A percentile compares a stretch with the other conserved stretches of the same genome.
Evolutionary conservation across 2,113 vertebrate species (phyloP).

Genomic region (Candoia aspera): DNA sequence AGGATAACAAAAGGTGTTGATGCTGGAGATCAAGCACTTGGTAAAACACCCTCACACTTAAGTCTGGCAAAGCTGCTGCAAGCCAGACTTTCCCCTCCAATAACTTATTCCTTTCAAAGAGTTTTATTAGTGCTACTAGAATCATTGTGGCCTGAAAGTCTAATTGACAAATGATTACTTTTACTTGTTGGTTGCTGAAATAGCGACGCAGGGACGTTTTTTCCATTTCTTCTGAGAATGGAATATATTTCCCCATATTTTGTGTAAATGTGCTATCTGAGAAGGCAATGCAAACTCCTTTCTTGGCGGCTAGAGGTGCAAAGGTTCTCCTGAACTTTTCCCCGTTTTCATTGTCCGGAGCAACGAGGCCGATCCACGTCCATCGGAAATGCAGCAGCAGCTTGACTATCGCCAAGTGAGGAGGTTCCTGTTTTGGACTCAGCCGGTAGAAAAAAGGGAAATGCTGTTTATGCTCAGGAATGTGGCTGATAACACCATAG

Average conservation of each 20-base stretch:
- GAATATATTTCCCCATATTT: neutral
- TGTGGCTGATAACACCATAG: neutral
- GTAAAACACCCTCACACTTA: neutral
- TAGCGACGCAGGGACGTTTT: fast-evolving
- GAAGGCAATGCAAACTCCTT: neutral
- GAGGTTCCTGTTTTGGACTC: neutral
- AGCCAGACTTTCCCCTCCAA: neutral
- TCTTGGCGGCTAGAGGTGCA: neutral
- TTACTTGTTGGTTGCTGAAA: neutral
- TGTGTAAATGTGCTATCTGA: neutral
- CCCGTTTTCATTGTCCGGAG: neutral
- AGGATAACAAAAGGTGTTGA: neutral
- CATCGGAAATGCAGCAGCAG: neutral
- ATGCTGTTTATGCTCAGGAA: neutral
- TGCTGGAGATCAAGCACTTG: neutral
- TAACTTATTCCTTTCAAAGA: neutral
- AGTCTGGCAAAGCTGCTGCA: neutral
- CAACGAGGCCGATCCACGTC: neutral
- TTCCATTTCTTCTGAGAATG: neutral
- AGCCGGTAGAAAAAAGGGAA: neutral
- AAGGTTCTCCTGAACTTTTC: neutral
- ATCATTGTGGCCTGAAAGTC: neutral
- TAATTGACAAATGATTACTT: neutral
- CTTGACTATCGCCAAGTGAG: neutral
- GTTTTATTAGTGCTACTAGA: neutral